Conservation (phyloP, 2,888 invertebrate genomes). For the Xanthorhoe designata region DNA sequence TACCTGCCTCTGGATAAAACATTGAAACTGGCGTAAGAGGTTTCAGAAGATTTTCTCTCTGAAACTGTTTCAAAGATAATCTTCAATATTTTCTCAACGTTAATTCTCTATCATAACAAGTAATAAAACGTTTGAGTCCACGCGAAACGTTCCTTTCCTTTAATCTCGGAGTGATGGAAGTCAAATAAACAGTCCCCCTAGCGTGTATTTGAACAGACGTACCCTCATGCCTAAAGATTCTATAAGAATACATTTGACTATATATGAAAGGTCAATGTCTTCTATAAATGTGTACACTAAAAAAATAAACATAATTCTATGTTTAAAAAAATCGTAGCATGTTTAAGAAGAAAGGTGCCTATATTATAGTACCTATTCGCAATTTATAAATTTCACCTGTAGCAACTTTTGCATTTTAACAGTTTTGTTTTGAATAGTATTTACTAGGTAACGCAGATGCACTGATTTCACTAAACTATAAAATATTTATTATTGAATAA, state of each 20-base stretch:
- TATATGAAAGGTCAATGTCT: slow-evolving; percentile 38
- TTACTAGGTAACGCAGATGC: background rate
- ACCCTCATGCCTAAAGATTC: slow-evolving; percentile 31
- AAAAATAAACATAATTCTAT: background rate
- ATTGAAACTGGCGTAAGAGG: too few species aligned
- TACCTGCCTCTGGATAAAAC: too few species aligned
- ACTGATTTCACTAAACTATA: too few species aligned
- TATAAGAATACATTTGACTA: slow-evolving; percentile 39
- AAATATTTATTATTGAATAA: too few species aligned
- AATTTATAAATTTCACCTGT: background rate
- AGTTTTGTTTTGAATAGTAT: too few species aligned
- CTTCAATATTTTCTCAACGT: slow-evolving; percentile 1
- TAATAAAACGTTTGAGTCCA: slow-evolving; percentile 29
- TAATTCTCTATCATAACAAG: slow-evolving; percentile 20
- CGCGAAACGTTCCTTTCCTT: slow-evolving; percentile 32
- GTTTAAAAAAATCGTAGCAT: background rate
- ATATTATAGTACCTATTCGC: too few species aligned
- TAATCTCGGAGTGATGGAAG: slow-evolving; percentile 63
- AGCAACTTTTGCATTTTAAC: background rate
- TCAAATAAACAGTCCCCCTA: slow-evolving; percentile 64
- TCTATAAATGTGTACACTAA: slow-evolving; percentile 14
- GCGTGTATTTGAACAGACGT: slow-evolving; percentile 51
- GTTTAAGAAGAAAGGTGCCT: background rate
- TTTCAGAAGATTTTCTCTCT: too few species aligned
- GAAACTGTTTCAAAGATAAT: background rate